Evolutionary conservation across 2,888 invertebrate genomes (phyloP), one percentile per base, ranked within the genome.

Genomic region (Tinea semifulvella): DNA sequence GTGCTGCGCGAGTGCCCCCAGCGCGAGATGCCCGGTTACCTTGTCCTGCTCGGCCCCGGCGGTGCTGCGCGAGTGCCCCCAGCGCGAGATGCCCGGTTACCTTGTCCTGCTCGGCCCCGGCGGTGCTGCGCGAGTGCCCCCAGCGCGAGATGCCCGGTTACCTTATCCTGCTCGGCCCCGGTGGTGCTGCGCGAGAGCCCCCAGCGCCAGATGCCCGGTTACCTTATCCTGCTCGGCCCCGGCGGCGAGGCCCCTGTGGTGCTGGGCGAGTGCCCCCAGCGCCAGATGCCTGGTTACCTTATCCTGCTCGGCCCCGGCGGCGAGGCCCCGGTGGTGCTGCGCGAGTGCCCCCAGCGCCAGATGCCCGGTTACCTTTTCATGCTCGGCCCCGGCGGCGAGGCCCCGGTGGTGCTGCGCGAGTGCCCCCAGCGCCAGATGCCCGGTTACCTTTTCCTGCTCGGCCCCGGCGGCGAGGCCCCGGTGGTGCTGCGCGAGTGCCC

Each of bases 391-490:
- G 22, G 6, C 13, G 2, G 22, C 20, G 11, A 22, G 3, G 11
- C 22, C n/a, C 40, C n/a, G 22, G 94, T 94, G 94, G 48, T 93
- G 92, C 65, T 91, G 92, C 48, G 97, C 96, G 35, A 97, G 84
- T 47, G 86, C 98, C 92, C 95, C 96, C 36, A 97, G 84, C 47
- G 86, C 83, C 49, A 89, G 87, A n/a, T n/a, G 44, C 95, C 85
- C 45, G 86, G 83, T 50, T 97, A n/a, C 96, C 57, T 91, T 89
- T 67, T 93, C 92, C 81, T 98, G 87, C 39, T 89, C 82, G 61
- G 94, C 91, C 62, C 98, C 98, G 10, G 91, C 87, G 76, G 96
- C 99, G 58, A 96, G 84, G 67, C 98, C 98, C 60, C 96, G 96
- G 60, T 91, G 90, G 65, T 96, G 96, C n/a, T n/a, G n/a, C n/a